Percentiles rank a stretch among this genome's conserved stretches.
Evolutionary conservation across 2,888 invertebrate species (phyloP).

Genomic region (Timema podura): DNA sequence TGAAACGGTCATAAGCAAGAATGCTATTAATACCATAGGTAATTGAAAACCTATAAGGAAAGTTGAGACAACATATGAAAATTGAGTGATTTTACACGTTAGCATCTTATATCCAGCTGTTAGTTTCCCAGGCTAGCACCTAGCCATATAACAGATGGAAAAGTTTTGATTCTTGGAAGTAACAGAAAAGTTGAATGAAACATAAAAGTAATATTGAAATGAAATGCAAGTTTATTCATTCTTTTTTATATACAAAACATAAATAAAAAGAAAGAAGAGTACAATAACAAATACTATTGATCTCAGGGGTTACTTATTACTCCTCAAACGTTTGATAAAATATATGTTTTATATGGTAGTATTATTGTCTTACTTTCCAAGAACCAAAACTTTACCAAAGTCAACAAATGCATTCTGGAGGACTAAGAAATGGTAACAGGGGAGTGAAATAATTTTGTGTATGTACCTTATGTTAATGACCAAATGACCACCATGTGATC

Average conservation of each 20-base stretch:
- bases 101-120: slow-evolving; percentile 8
- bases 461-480: slow-evolving; percentile 23
- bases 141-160: slow-evolving; percentile 21
- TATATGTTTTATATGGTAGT: slow-evolving; percentile 13
- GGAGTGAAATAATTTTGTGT: slow-evolving; percentile 28
- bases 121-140: slow-evolving; percentile 8
- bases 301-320: slow-evolving; percentile 24
- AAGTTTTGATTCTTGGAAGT: slow-evolving; percentile 32
- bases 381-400: slow-evolving; percentile 11
- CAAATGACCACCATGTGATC: slow-evolving; percentile 21
- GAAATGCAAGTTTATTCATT: slow-evolving; percentile 11
- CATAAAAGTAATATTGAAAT: neutral
- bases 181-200: slow-evolving; percentile 11
- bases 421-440: slow-evolving; percentile 21
- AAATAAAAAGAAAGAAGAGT: slow-evolving; percentile 4
- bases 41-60: no score
- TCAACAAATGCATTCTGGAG: neutral
- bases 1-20: no score
- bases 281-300: slow-evolving; percentile 2
- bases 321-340: neutral
- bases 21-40: no score
- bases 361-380: neutral
- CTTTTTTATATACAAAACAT: neutral
- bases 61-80: no score
- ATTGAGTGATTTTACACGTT: neutral